These are phyloP conservation scores for Aphidius colemani DNA, from an alignment of 2,888 invertebrate species.

Conservation along the genomic window DNA sequence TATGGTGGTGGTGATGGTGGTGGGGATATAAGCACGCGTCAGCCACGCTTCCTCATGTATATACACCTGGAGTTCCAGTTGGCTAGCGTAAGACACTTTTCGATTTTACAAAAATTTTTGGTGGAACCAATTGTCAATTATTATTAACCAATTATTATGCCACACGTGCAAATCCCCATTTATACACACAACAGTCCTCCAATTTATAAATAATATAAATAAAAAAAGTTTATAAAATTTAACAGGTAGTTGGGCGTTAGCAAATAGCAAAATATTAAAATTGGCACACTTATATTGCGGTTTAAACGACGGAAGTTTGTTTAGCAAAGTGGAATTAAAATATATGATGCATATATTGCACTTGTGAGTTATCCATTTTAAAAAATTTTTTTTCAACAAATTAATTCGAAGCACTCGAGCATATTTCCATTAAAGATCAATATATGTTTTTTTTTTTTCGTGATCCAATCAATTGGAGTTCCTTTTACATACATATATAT, in stretches of 20 bases:
- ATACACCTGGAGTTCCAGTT: constrained; percentile 55
- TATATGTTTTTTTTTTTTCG: neutral
- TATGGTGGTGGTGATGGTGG: no score
- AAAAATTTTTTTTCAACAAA: no score
- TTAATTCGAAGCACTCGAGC: constrained; percentile 1
- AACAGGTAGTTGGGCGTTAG: constrained; percentile 7
- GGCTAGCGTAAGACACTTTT: constrained; percentile 48
- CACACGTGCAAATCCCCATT: constrained; percentile 43
- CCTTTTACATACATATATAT: neutral
- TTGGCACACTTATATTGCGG: no score
- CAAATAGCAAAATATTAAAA: no score
- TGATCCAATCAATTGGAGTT: neutral
- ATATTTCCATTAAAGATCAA: constrained; percentile 7
- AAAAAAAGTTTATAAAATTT: constrained; percentile 10
- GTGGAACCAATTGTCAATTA: constrained; percentile 49
- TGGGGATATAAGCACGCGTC: constrained; percentile 56
- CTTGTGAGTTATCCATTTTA: no score
- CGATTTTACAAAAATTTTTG: constrained; percentile 30
- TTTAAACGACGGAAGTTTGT: no score
- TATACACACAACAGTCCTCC: constrained; percentile 42
- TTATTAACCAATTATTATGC: constrained; percentile 54
- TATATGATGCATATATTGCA: no score
- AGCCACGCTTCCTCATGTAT: constrained; percentile 50
- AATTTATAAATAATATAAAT: no score
- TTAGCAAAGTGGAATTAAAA: no score